phyloP scores from a whole-genome alignment of 2,797 vertebrate genomes.

The Rhynchonycteris naso region DNA sequence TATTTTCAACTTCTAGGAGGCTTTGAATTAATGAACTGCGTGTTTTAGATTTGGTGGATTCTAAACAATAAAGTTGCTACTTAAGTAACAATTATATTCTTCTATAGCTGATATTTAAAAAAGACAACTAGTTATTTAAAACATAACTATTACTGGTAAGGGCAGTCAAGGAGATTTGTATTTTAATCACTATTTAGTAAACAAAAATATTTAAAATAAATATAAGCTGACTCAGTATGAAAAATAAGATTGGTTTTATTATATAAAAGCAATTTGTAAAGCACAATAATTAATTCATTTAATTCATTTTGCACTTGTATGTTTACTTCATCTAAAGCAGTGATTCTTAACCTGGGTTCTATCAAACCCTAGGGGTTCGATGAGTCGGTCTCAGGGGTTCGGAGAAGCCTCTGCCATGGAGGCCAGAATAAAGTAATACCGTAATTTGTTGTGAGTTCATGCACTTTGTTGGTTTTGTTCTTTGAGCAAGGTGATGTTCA shows the following conservation, averaged over 20 bases:
- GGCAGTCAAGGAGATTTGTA: not conserved
- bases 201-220: not conserved
- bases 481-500: no score
- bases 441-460: no score
- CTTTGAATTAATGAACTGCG: not conserved
- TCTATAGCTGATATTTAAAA: not conserved
- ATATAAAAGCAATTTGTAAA: not conserved
- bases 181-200: not conserved
- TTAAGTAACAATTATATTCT: not conserved
- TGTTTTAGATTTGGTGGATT: not conserved
- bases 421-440: no score
- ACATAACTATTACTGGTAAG: not conserved
- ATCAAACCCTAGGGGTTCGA: no score
- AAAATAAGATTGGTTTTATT: not conserved
- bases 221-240: not conserved
- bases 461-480: no score
- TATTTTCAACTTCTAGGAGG: not conserved
- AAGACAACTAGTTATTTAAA: not conserved
- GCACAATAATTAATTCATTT: not conserved
- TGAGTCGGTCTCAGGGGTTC: no score
- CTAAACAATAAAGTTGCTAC: not conserved
- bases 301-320: not conserved
- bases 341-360: no score
- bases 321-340: not conserved
- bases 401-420: no score